Evolutionary conservation across 2,113 vertebrate genomes (phyloP), one percentile per base, ranked within the genome.

Genomic region (Erinaceus europaeus): DNA sequence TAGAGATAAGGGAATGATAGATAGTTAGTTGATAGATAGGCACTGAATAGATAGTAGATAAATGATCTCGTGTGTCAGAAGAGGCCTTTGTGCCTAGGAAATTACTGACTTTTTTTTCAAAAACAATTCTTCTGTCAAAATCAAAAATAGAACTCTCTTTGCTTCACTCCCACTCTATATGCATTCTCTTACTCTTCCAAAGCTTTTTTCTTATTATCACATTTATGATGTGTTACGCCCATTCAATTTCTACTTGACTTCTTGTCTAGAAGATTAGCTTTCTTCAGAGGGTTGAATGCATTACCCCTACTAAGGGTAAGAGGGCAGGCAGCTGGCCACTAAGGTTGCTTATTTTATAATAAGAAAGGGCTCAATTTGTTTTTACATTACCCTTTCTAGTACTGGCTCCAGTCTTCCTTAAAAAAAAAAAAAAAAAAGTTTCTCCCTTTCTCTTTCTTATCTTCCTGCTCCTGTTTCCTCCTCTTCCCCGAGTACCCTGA

Each of bases 111-210:
- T 90, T 84, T 89, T 94, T 88, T 83, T 10, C 38, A 65, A 93
- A 95, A 94, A 94, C 92, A 96, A 94, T 96, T 94, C 94, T 92
- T 93, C 92, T 96, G 95, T 95, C 92, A 95, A 94, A 95, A 88
- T 93, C 92, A 94, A 96, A 96, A 95, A 96, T 96, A 96, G 95
- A 94, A 94, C 75, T 87, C 79, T 87, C 90, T 87, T 80, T 88
- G 84, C 89, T 84, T 42, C 71, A 82, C 89, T 94, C 91, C 92
- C 71, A 90, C 90, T 91, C 71, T 59, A 1, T 71, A 42, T 88
- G 84, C 89, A 62, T 92, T 90, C 85, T 67, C 29, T 50, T 83
- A n/a, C 77, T 90, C 90, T 94, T 83, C 67, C 82, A 85, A 82
- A 85, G 74, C 72, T 76, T 91, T 90, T 67, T 82, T 89, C 84